Conservation (phyloP, 2,113 vertebrate species). For the Vidua macroura region DNA sequence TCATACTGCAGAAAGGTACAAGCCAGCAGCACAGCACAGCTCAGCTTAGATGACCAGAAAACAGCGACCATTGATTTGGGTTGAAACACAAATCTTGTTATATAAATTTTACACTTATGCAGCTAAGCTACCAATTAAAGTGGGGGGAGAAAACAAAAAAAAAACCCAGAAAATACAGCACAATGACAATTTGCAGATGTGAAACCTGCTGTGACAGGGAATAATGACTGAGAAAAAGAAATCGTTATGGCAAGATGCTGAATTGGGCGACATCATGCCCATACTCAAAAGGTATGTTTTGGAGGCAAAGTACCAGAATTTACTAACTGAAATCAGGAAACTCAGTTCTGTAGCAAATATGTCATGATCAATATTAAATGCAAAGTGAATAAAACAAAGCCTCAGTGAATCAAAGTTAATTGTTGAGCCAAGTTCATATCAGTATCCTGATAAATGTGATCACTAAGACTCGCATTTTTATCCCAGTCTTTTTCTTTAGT, state of each 20-base stretch:
- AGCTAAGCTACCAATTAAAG: neutral
- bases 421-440: neutral
- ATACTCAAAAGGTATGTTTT: neutral
- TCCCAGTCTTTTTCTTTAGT: neutral
- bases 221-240: neutral
- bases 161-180: neutral
- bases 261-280: neutral
- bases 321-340: neutral
- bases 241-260: neutral
- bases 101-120: neutral
- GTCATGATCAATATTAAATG: neutral
- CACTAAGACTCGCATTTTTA: neutral
- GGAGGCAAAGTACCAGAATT: neutral
- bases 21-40: neutral
- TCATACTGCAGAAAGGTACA: neutral
- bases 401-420: neutral
- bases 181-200: neutral
- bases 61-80: neutral
- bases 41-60: neutral
- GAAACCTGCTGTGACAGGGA: neutral
- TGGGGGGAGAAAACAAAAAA: neutral
- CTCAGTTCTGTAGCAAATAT: neutral
- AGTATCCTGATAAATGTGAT: neutral
- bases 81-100: neutral
- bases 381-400: neutral